Evolutionary conservation across 1,140 invertebrate genomes (phyloP).

Genomic region (Fopius arisanus): DNA sequence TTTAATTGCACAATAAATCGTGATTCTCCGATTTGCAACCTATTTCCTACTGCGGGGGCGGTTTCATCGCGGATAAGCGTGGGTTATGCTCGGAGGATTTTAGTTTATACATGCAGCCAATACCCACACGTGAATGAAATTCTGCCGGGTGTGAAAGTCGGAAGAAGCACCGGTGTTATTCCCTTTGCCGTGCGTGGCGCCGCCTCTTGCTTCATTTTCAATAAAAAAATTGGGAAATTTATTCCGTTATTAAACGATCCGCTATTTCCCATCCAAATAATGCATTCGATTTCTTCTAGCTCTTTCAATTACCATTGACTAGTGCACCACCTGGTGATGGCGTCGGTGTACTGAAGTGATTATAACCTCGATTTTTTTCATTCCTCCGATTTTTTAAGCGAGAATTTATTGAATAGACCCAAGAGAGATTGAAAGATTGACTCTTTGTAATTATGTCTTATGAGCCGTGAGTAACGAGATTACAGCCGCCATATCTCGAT

Average conservation of each 20-base stretch:
- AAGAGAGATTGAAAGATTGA: no score
- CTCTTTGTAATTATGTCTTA: no score
- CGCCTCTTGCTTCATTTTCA: neutral
- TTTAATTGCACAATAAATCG: conserved; percentile 65
- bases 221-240: neutral
- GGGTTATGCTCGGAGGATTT: conserved; percentile 39
- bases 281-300: no score
- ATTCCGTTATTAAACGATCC: neutral
- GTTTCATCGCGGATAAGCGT: conserved; percentile 40
- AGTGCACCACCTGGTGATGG: no score
- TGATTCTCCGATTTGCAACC: conserved; percentile 63
- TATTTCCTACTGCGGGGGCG: conserved; percentile 63
- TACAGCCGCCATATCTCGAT: no score
- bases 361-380: no score
- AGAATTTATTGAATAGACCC: no score
- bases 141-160: conserved; percentile 60
- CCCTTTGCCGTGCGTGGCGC: neutral
- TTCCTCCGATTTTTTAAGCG: no score
- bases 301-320: no score
- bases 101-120: conserved; percentile 16
- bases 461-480: no score
- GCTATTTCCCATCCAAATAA: no score
- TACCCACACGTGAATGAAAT: conserved; percentile 26
- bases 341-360: no score
- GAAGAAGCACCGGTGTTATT: conserved; percentile 41